Percentiles rank a stretch among this genome's conserved stretches.
Conservation (phyloP, 2,888 invertebrate genomes). For the Hypomecis atomaria region DNA sequence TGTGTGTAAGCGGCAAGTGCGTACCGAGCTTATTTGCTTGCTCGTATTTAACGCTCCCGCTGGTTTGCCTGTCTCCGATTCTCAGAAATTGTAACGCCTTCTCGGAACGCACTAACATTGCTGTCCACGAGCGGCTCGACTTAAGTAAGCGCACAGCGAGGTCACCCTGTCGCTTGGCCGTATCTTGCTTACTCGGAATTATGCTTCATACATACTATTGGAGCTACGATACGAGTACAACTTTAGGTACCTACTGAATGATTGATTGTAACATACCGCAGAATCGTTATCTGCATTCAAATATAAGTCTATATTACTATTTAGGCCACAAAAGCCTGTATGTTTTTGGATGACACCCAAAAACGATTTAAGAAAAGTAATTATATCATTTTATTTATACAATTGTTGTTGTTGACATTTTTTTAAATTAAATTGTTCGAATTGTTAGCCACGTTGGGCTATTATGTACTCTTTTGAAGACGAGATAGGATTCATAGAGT, state of each 20-base stretch:
- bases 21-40: slow-evolving; percentile 76
- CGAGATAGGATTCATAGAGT: slow-evolving; percentile 38
- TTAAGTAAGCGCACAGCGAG: slow-evolving; percentile 78
- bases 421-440: neutral
- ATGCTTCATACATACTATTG: neutral
- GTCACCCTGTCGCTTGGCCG: slow-evolving; percentile 59
- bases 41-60: slow-evolving; percentile 70
- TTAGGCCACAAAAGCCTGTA: too few species aligned
- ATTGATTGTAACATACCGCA: neutral
- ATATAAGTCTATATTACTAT: neutral
- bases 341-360: neutral
- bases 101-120: slow-evolving; percentile 79
- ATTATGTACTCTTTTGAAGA: neutral
- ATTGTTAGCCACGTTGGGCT: neutral
- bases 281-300: neutral
- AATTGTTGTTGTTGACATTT: neutral
- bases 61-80: slow-evolving; percentile 80
- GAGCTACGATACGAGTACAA: neutral
- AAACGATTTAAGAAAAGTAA: neutral
- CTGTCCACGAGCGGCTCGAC: slow-evolving; percentile 65
- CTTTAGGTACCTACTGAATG: neutral
- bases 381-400: neutral
- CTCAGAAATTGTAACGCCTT: slow-evolving; percentile 84
- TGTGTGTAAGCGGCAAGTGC: slow-evolving; percentile 63
- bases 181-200: slow-evolving; percentile 26